These are phyloP conservation scores for Lepidurus packardi DNA, from an alignment of 1,140 invertebrate species.

Conservation along the genomic window DNA sequence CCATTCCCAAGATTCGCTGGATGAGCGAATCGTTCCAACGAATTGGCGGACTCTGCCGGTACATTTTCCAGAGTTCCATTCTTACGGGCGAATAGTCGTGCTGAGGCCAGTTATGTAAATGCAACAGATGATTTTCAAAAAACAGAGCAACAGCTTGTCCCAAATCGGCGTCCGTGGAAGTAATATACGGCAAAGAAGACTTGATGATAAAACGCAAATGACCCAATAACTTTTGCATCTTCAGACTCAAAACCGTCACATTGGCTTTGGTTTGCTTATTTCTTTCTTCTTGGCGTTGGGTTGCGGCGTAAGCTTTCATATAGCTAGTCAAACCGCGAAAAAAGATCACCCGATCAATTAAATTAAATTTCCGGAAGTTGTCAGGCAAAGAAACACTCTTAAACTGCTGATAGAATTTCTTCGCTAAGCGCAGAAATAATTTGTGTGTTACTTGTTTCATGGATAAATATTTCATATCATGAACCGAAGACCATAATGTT, in stretches of 20 bases:
- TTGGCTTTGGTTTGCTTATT: slow-evolving; percentile 19
- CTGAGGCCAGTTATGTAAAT: neutral
- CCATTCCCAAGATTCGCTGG: slow-evolving; percentile 6
- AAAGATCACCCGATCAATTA: neutral
- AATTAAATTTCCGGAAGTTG: neutral
- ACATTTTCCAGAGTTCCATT: slow-evolving; percentile 29
- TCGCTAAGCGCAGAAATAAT: slow-evolving; percentile 25
- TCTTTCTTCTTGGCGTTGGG: slow-evolving; percentile 18
- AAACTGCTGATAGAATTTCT: neutral
- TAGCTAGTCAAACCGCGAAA: slow-evolving; percentile 15
- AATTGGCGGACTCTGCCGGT: neutral
- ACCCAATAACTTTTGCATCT: slow-evolving; percentile 25
- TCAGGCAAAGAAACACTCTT: neutral
- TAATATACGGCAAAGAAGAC: neutral
- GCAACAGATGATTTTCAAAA: neutral
- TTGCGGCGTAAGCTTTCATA: slow-evolving; percentile 23
- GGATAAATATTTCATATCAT: neutral
- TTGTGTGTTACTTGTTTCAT: slow-evolving; percentile 24
- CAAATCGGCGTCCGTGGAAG: slow-evolving; percentile 20
- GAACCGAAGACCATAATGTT: slow-evolving; percentile 10
- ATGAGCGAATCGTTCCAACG: slow-evolving; percentile 31
- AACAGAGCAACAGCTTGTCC: slow-evolving; percentile 1
- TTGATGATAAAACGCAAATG: slow-evolving; percentile 16
- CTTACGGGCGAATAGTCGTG: neutral
- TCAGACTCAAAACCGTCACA: neutral